phyloP scores from a whole-genome alignment of 92 coral and sea anemone species.

The Porites evermanni region DNA sequence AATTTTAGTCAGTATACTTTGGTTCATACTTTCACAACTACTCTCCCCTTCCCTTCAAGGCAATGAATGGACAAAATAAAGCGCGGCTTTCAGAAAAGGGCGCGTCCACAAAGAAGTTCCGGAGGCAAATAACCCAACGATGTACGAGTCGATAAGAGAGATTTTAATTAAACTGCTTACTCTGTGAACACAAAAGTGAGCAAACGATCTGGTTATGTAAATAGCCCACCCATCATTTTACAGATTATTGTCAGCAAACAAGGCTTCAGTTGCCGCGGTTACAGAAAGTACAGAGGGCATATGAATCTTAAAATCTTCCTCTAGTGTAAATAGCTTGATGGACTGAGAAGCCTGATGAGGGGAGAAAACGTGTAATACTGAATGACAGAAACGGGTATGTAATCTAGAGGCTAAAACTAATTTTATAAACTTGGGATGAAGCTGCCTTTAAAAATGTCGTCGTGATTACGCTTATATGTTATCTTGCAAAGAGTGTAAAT shows the following conservation, averaged over 20 bases:
- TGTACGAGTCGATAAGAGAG: neutral
- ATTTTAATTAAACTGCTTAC: neutral
- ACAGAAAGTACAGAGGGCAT: constrained; percentile 17
- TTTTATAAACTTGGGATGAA: too few relatives aligned
- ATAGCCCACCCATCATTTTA: constrained; percentile 1
- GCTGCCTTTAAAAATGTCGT: too few relatives aligned
- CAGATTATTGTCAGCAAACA: constrained; percentile 32
- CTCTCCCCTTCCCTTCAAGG: too few relatives aligned
- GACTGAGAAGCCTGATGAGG: neutral
- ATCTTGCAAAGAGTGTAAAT: too few relatives aligned
- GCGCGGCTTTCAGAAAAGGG: neutral
- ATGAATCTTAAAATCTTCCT: constrained; percentile 19
- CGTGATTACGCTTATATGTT: too few relatives aligned
- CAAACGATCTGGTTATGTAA: constrained; percentile 1
- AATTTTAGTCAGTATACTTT: too few relatives aligned
- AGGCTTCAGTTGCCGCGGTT: constrained; percentile 32
- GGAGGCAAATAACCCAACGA: constrained; percentile 7
- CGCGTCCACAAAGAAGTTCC: constrained; percentile 18
- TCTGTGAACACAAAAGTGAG: neutral
- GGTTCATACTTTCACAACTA: neutral
- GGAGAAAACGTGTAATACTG: constrained; percentile 24
- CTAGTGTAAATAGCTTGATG: constrained; percentile 17
- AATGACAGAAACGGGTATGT: constrained; percentile 19
- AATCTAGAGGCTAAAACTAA: neutral
- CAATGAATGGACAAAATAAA: too few relatives aligned